These are phyloP conservation scores for Parazoanthus atlanticus DNA, from an alignment of 92 coral and sea anemone genomes.

Conservation along the genomic window DNA sequence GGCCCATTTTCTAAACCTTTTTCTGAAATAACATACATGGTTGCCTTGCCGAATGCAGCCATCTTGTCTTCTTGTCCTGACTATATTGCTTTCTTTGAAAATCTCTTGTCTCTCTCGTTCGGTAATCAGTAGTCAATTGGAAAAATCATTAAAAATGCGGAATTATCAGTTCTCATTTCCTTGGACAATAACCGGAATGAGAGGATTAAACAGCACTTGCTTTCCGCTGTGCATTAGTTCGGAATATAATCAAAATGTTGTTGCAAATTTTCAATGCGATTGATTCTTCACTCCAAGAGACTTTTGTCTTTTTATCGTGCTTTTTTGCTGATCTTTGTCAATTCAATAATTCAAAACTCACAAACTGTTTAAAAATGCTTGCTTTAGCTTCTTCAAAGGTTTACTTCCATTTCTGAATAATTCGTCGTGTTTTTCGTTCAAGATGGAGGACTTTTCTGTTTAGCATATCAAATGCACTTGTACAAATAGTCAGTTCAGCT, in stretches of 20 bases:
- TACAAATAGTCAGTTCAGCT: not conserved
- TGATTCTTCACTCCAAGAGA: not conserved
- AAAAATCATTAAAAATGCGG: not conserved
- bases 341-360: not conserved
- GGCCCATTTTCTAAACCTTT: conserved; percentile 67
- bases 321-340: not conserved
- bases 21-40: conserved; percentile 81
- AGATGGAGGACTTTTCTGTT: not conserved
- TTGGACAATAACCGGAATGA: not conserved
- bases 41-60: conserved; percentile 44
- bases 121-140: not conserved
- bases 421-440: not conserved
- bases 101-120: not conserved
- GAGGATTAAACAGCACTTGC: not conserved
- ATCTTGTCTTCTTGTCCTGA: not conserved
- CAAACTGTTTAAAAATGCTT: not conserved
- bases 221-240: not conserved
- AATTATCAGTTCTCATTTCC: not conserved
- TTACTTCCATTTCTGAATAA: not conserved
- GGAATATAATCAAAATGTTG: not conserved
- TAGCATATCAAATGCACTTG: conserved; percentile 16
- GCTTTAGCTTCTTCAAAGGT: not conserved
- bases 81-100: not conserved
- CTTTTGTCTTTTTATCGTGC: not conserved
- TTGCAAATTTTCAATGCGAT: not conserved